Percentiles rank a stretch among this genome's conserved stretches.
Conservation (phyloP, 2,113 vertebrate species). For the Trematocara variabile region DNA sequence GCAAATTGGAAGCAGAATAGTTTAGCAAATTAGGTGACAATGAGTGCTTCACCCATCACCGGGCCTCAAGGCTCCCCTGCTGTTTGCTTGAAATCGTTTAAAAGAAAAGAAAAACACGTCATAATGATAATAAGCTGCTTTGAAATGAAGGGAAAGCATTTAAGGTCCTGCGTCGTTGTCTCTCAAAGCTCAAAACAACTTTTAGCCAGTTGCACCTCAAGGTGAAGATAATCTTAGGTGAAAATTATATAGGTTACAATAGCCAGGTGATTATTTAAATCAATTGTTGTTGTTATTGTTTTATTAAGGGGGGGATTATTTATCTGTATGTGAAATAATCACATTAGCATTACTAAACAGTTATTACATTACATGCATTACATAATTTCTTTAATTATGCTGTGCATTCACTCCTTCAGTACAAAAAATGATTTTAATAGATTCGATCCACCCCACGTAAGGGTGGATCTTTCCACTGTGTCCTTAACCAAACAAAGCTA, state of each 20-base stretch:
- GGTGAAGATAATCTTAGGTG: not conserved
- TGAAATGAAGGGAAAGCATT: not conserved
- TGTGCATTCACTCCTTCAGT: not conserved
- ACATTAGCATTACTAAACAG: not conserved
- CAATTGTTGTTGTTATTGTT: not conserved
- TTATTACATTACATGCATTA: not conserved
- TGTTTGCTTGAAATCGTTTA: not conserved
- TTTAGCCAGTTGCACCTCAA: not conserved
- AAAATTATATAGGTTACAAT: not conserved
- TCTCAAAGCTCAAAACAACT: not conserved
- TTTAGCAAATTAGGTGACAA: conserved; percentile 46
- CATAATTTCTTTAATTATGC: rapidly evolving
- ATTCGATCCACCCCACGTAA: not conserved
- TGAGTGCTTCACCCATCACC: conserved; percentile 6
- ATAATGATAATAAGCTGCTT: not conserved
- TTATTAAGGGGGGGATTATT: not conserved
- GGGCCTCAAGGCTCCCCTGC: not conserved
- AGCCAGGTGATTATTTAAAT: not conserved
- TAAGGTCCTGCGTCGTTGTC: not conserved
- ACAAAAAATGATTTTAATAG: not conserved
- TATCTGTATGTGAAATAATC: not conserved
- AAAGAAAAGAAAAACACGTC: not conserved
- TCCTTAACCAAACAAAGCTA: not conserved
- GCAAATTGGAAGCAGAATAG: conserved; percentile 32
- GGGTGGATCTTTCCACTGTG: not conserved